Conservation (phyloP, 2,888 invertebrate genomes). For the Phalera bucephala region DNA sequence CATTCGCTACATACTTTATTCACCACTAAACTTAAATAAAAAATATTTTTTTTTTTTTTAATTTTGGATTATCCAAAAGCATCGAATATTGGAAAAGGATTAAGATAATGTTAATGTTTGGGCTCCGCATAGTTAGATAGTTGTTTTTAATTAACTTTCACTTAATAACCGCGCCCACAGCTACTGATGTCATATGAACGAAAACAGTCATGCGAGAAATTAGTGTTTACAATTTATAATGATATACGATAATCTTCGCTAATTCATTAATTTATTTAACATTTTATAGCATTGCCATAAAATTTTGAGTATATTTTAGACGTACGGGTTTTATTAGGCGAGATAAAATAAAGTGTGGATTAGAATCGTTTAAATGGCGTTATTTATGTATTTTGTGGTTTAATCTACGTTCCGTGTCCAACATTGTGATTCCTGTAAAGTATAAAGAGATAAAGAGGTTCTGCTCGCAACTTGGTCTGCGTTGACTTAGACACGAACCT, state of each 20-base stretch:
- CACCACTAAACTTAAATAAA: too few species aligned
- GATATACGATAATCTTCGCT: slow-evolving; percentile 1
- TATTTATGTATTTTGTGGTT: too few species aligned
- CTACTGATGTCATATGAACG: slow-evolving; percentile 57
- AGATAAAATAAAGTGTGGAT: background rate
- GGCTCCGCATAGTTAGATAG: slow-evolving; percentile 43
- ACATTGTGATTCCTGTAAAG: too few species aligned
- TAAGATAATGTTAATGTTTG: slow-evolving; percentile 26
- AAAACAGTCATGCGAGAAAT: slow-evolving; percentile 16
- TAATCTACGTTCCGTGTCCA: too few species aligned
- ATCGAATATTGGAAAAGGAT: slow-evolving; percentile 24
- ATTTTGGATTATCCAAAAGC: slow-evolving; percentile 23
- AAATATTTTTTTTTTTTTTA: too few species aligned
- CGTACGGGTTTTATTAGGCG: background rate
- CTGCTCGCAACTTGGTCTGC: too few species aligned
- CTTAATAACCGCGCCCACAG: slow-evolving; percentile 38
- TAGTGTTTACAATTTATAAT: background rate
- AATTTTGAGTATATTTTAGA: background rate
- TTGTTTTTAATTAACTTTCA: slow-evolving; percentile 64
- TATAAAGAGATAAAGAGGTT: too few species aligned
- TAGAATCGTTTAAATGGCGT: background rate
- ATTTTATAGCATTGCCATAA: background rate
- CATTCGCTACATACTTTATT: too few species aligned
- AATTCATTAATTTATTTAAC: slow-evolving; percentile 1
- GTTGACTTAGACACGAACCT: too few species aligned